phyloP scores from a whole-genome alignment of 92 coral and sea anemone genomes.

The Ricordea florida region DNA sequence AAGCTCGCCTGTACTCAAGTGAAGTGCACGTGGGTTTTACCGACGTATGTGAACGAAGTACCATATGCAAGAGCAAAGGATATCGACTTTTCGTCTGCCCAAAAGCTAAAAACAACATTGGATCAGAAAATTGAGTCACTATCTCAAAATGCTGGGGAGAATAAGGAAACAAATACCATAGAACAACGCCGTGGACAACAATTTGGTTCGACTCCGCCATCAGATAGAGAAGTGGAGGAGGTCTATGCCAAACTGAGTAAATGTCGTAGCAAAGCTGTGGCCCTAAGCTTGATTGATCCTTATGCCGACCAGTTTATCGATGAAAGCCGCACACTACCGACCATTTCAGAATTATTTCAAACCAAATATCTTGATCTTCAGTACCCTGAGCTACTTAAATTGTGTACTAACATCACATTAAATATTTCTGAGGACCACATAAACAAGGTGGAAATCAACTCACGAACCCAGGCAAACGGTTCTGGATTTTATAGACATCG shows the following conservation, averaged over 20 bases:
- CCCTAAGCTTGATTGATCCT: slow-evolving; percentile 3
- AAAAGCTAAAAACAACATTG: slow-evolving; percentile 32
- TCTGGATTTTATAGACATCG: slow-evolving; percentile 15
- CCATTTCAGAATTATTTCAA: slow-evolving; percentile 13
- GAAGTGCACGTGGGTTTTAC: slow-evolving; percentile 56
- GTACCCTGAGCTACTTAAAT: slow-evolving; percentile 11
- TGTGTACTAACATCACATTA: background rate
- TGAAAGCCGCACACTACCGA: slow-evolving; percentile 14
- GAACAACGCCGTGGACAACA: slow-evolving; percentile 7
- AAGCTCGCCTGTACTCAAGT: slow-evolving; percentile 52
- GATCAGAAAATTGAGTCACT: slow-evolving; percentile 13
- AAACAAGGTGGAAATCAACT: background rate
- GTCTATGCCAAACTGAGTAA: slow-evolving; percentile 33
- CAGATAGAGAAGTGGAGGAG: slow-evolving; percentile 24
- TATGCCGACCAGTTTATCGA: slow-evolving; percentile 18
- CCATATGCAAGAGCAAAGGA: slow-evolving; percentile 42
- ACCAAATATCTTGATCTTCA: slow-evolving; percentile 19
- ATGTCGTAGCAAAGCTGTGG: slow-evolving; percentile 17
- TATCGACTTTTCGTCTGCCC: slow-evolving; percentile 48
- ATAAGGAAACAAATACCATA: background rate
- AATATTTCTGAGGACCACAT: slow-evolving; percentile 10
- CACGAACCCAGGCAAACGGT: slow-evolving; percentile 17
- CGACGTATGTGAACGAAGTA: slow-evolving; percentile 15
- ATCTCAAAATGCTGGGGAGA: slow-evolving; percentile 23
- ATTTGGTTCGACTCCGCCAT: slow-evolving; percentile 14